Conservation (phyloP, 2,113 vertebrate genomes). For the Semnopithecus entellus region DNA sequence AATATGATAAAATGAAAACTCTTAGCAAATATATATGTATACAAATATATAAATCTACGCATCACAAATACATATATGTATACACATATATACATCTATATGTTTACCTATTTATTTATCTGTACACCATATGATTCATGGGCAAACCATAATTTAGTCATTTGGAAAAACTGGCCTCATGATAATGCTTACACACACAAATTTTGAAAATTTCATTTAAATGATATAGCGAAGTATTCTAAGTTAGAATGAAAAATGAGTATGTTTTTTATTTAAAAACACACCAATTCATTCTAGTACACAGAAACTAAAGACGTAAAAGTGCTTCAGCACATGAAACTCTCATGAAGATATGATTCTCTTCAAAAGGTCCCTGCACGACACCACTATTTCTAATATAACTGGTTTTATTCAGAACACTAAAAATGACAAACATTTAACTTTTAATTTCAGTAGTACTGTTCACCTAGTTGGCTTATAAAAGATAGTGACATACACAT, state of each 20-base stretch:
- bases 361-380: background rate
- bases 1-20: background rate
- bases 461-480: background rate
- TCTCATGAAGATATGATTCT: background rate
- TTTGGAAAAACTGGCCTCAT: background rate
- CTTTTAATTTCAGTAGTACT: background rate
- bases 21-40: background rate
- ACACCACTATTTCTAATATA: background rate
- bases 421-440: background rate
- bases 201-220: background rate
- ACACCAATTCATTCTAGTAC: background rate
- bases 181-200: background rate
- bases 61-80: background rate
- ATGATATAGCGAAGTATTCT: background rate
- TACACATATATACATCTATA: background rate
- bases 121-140: background rate
- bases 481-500: background rate
- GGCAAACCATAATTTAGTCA: background rate
- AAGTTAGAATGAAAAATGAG: background rate
- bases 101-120: background rate
- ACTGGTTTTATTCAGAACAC: background rate
- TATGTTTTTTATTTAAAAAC: background rate
- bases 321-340: background rate
- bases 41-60: background rate
- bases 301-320: background rate